Base-by-base conservation (phyloP, 2,113 vertebrate genomes). In the Promerops cafer region DNA sequence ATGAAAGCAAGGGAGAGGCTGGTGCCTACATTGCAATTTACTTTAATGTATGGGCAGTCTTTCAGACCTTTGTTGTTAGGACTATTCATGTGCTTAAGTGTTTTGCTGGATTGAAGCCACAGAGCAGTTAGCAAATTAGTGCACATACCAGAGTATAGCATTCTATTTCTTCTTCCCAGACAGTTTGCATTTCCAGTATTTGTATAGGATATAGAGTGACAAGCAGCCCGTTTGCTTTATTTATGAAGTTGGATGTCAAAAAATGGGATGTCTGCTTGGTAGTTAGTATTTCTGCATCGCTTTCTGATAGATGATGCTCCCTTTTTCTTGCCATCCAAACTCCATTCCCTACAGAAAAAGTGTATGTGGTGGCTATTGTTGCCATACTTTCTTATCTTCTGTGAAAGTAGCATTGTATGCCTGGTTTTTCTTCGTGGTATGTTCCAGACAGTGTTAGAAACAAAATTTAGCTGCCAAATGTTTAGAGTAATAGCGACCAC, bases 71-170 rank as follows among this genome's bases (percentile, higher is more conserved):
- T 97, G 92, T 97, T 94, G 64, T 93, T 96, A 87, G 79, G 71
- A 94, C 96, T 95, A 96, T 91, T 95, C 95, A 95, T 90, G 87
- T 86, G 83, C 94, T 93, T 96, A 97, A 94, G 93, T 97, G 92
- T 96, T 97, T 96, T 96, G 90, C 88, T 96, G 96, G 95, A 96
- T 74, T 93, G 92, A 84, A 96, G 92, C 90, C 95, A 97, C 79
- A 78, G 85, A 94, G 71, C 82, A 93, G 90, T 96, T 96, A 97
- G 92, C 94, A 95, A 96, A 96, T 94, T 90, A 94, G 83, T 50
- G 92, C 64, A 88, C 92, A 96, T 96, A 93, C 85, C 94, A 96
- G 83, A 37, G 56, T 64, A 93, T 37, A 88, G 71, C 88, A 86
- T 96, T 96, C 52, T 95, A 16, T 91, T 97, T 80, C 91, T 90